Evolutionary conservation across 2,888 invertebrate species (phyloP).

Genomic region (Mythimna lalbum): DNA sequence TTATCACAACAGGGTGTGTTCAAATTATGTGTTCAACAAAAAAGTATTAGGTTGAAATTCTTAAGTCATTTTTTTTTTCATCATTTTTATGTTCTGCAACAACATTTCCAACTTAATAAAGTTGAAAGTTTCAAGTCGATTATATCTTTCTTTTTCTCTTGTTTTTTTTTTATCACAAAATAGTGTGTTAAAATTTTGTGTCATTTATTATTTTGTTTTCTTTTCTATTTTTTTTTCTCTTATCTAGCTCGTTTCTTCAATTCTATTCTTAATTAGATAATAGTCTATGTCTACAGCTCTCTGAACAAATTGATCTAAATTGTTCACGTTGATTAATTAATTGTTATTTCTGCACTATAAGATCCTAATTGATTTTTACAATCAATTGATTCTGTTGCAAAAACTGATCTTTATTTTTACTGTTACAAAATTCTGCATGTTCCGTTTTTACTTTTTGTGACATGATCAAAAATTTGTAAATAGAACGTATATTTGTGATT

Average conservation of each 20-base stretch:
- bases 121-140: constrained; percentile 3
- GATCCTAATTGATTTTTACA: constrained; percentile 63
- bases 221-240: constrained; percentile 34
- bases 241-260: constrained; percentile 38
- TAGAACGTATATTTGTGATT: constrained; percentile 29
- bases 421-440: constrained; percentile 62
- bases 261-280: constrained; percentile 30
- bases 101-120: too few relatives aligned
- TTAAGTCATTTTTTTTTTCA: constrained; percentile 20
- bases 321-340: constrained; percentile 45
- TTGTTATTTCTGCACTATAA: constrained; percentile 39
- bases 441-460: constrained; percentile 74
- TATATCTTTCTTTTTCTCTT: constrained; percentile 32
- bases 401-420: constrained; percentile 64
- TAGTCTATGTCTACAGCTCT: constrained; percentile 21
- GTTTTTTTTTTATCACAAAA: constrained; percentile 1
- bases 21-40: background rate
- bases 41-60: constrained; percentile 37
- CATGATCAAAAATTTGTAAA: constrained; percentile 73
- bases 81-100: constrained; percentile 23
- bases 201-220: constrained; percentile 18
- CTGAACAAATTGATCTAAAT: constrained; percentile 52
- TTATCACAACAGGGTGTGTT: constrained; percentile 31
- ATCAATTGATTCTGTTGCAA: constrained; percentile 78
- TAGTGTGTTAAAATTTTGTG: background rate